phyloP scores from a whole-genome alignment of 2,888 invertebrate genomes.

The Pseudoips prasinana region DNA sequence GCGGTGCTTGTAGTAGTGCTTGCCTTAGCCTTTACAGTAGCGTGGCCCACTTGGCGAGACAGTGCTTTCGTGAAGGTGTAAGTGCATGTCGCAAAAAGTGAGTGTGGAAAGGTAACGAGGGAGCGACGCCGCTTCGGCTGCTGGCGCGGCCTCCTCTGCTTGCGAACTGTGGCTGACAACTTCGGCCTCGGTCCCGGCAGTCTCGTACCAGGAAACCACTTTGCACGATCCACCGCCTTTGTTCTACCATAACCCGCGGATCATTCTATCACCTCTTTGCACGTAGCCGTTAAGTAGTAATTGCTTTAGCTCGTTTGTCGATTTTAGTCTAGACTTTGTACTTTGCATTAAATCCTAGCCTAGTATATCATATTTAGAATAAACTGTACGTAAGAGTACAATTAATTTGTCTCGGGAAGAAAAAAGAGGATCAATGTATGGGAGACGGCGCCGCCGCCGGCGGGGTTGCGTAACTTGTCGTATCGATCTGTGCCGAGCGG shows the following conservation, averaged over 20 bases:
- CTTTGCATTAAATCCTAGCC: not conserved
- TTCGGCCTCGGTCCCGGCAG: constrained; percentile 36
- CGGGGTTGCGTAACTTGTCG: constrained; percentile 74
- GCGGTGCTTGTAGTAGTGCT: constrained; percentile 77
- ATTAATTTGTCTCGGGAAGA: constrained; percentile 9
- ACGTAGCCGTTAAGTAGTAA: constrained; percentile 24
- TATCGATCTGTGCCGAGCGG: constrained; percentile 74
- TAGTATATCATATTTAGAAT: not conserved
- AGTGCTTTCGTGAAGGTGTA: constrained; percentile 71
- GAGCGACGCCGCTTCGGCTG: constrained; percentile 19
- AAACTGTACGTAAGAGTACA: constrained; percentile 6
- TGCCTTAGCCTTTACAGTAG: constrained; percentile 65
- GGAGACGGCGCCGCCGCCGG: constrained; percentile 65
- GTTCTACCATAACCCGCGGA: constrained; percentile 39
- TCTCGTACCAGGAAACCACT: constrained; percentile 37
- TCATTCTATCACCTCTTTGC: constrained; percentile 30
- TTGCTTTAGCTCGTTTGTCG: constrained; percentile 22
- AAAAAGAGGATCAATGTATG: constrained; percentile 40
- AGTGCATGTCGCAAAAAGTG: constrained; percentile 69
- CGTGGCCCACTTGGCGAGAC: constrained; percentile 43
- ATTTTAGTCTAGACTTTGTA: constrained; percentile 9
- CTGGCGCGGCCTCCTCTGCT: constrained; percentile 34
- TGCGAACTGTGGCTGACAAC: constrained; percentile 53
- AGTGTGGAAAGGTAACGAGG: constrained; percentile 54
- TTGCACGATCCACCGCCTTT: constrained; percentile 57